Base-by-base conservation (phyloP, 2,113 vertebrate genomes). In the Amazona guildingii region DNA sequence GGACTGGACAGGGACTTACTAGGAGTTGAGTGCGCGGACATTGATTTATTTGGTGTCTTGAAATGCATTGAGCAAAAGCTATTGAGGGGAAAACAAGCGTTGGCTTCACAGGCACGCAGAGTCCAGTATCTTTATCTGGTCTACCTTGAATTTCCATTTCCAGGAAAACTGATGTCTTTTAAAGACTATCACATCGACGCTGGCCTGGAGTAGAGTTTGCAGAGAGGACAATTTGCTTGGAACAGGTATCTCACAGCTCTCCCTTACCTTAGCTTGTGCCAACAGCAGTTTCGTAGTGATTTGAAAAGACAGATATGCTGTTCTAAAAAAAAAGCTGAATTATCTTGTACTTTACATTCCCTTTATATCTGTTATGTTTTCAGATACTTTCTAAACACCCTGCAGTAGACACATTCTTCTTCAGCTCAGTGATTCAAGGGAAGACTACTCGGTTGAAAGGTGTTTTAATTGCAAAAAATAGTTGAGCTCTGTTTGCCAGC, bases 21-120 rank as follows among this genome's bases (percentile, higher is more conserved):
- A 12, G 18, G 15, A 44, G 6, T 2, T 43, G 39, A 17, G 10
- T 49, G 17, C 8, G 4, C 19, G 69, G 29, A 12, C 1, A 1
- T 13, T 54, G 44, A 11, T 54, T 14, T 43, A 4, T 37, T 70
- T 0, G 1, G 19, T 37, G n/a, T 43, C 29, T 88, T 80, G 25
- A 74, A 69, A 54, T 37, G 13, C 6, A 6, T n/a, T 66, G 61
- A 69, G 35, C 13, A 51, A 27, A 92, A 80, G 12, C 24, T 74
- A 0, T 25, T 23, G 27, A 7, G 44, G n/a, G 48, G 33, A 8
- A 51, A 62, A 31, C 7, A 24, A 28, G 49, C 17, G 44, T 35
- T 82, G 43, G 24, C 25, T 35, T 35, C 51, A 6, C 24, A 37
- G 28, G 10, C n/a, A 17, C 0, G 2, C 43, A 9, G 4, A 28